phyloP scores from a whole-genome alignment of 1,140 invertebrate genomes.

The Drosophila kohkoa region DNA sequence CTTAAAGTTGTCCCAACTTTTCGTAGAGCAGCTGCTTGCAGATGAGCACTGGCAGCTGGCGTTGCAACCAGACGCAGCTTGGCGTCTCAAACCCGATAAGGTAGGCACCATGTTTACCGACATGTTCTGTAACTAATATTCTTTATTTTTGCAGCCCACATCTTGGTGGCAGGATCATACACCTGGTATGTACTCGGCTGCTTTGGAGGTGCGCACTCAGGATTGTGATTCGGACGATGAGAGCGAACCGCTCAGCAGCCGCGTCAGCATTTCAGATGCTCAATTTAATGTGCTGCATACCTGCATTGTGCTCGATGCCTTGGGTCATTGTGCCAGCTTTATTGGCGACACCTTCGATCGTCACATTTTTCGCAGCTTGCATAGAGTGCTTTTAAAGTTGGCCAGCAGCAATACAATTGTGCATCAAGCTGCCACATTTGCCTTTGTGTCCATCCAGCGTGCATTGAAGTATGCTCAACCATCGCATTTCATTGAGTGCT shows the following conservation, averaged over 20 bases:
- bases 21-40: conserved; percentile 58
- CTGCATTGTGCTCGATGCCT: conserved; percentile 70
- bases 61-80: conserved; percentile 63
- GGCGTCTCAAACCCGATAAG: conserved; percentile 67
- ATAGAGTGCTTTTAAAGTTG: conserved; percentile 74
- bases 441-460: conserved; percentile 85
- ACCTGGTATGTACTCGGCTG: conserved; percentile 80
- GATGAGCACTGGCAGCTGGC: conserved; percentile 80
- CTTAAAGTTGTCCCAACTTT: conserved; percentile 46
- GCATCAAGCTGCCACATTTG: conserved; percentile 69
- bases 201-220: conserved; percentile 75
- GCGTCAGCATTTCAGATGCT: conserved; percentile 70
- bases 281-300: conserved; percentile 81
- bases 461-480: conserved; percentile 83
- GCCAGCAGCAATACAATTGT: conserved; percentile 73
- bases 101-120: conserved; percentile 20
- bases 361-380: conserved; percentile 67
- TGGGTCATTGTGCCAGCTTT: conserved; percentile 68
- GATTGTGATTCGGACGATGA: conserved; percentile 80
- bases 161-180: conserved; percentile 79
- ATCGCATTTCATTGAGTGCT: conserved; percentile 85
- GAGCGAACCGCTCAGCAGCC: conserved; percentile 46
- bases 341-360: conserved; percentile 72
- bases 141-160: conserved; percentile 37
- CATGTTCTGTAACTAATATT: not conserved